Evolutionary conservation across 2,888 invertebrate genomes (phyloP), one percentile per base, ranked within the genome.

Genomic region (Xylophagus ater): DNA sequence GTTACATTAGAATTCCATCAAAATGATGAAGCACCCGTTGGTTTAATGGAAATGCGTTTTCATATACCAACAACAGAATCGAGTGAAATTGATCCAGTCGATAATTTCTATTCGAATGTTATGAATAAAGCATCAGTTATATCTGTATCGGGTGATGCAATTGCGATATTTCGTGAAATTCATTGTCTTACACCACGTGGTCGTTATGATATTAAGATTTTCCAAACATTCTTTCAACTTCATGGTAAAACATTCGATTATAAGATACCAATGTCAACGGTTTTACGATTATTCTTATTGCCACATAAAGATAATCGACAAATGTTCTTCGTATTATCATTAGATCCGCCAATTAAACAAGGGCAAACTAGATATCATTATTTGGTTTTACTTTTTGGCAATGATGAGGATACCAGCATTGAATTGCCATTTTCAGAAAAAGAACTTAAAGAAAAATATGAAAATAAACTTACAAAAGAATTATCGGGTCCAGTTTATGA

Each of bases 191-290:
- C 97, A 31, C 98, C 98, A 49, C 87, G 97, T 46, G 65, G 65
- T 69, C 84, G 92, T 35, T 93, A 93, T 58, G 92, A 92, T 55
- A 86, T 93, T 57, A 92, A 90, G 68, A 76, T 93, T 42, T 93
- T 85, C 58, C 82, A 84, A 35, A 74, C 85, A 0, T 90, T 90
- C 62, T 80, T 93, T 53, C 89, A 92, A 66, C 74, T 93, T 43
- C 92, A 92, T 58, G 93, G 93, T 55, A 99, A 98, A 74, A 97
- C 98, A 0, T 98, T 96, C 58, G 98, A 98, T 69, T 99, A 98
- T 71, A 98, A 99, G 69, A 97, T 98, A 52, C 96, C 97, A 0
- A 88, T 93, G 79, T 88, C 89, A 1, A 94, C 96, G 0, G 94
- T 99, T 4, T 69, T 96, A 12, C 77, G 98, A 6, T 67, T 98